Evolutionary conservation across 1,140 invertebrate species (phyloP).

Genomic region (Diploscapter pachys): DNA sequence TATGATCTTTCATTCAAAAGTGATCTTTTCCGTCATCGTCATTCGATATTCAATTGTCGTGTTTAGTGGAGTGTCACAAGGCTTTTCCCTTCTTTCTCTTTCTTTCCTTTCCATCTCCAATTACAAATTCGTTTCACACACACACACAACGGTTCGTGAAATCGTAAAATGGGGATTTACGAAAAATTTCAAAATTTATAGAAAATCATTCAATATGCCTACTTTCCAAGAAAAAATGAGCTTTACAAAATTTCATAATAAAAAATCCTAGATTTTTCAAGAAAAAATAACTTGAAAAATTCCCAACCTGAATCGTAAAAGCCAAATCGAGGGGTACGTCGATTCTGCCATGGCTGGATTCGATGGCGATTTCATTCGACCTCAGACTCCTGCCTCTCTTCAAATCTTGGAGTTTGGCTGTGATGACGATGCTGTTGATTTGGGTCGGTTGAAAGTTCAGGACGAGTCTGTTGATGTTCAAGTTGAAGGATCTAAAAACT

Average conservation of each 20-base stretch:
- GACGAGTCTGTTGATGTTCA: slow-evolving; percentile 57
- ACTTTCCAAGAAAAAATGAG: slow-evolving; percentile 2
- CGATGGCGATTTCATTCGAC: slow-evolving; percentile 86
- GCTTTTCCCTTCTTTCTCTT: too few relatives aligned
- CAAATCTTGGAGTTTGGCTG: slow-evolving; percentile 83
- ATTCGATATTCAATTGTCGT: too few relatives aligned
- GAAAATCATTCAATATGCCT: background rate
- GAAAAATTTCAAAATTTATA: background rate
- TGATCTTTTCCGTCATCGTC: too few relatives aligned
- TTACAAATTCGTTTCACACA: too few relatives aligned
- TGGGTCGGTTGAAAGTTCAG: slow-evolving; percentile 80
- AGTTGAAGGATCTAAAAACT: too few relatives aligned
- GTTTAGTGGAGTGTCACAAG: too few relatives aligned
- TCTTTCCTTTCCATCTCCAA: too few relatives aligned
- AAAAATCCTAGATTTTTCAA: background rate
- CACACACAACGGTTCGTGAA: too few relatives aligned
- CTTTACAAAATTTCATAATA: slow-evolving; percentile 2
- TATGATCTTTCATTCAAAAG: too few relatives aligned
- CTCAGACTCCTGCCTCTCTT: slow-evolving; percentile 80
- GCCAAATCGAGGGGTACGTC: slow-evolving; percentile 37
- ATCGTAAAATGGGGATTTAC: too few relatives aligned
- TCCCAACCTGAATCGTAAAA: slow-evolving; percentile 33
- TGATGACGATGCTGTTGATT: slow-evolving; percentile 79
- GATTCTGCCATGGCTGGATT: slow-evolving; percentile 51
- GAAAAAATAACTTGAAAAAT: slow-evolving; percentile 1